phyloP scores from a whole-genome alignment of 2,888 invertebrate genomes.

The Cheilosia soror region DNA sequence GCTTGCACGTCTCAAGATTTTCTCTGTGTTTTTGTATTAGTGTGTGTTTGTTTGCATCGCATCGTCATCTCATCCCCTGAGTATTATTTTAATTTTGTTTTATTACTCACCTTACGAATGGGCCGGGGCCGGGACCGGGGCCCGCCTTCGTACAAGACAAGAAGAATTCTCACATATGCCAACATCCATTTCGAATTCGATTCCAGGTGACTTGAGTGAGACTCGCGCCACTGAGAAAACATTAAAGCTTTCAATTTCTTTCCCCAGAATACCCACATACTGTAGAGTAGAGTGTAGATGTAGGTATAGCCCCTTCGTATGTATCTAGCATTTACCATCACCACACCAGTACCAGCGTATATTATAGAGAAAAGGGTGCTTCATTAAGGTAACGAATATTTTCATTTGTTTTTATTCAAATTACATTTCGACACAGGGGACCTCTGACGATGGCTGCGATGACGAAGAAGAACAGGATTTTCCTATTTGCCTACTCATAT shows the following conservation, averaged over 20 bases:
- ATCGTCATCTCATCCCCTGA: conserved; percentile 62
- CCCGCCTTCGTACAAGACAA: conserved; percentile 10
- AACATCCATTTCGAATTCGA: conserved; percentile 73
- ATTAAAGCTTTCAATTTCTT: conserved; percentile 73
- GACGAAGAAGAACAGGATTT: conserved; percentile 71
- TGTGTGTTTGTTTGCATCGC: conserved; percentile 41
- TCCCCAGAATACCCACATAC: conserved; percentile 10
- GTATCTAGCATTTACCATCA: no score
- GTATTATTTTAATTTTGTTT: conserved; percentile 77
- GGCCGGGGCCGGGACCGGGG: not conserved
- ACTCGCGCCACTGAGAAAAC: conserved; percentile 70
- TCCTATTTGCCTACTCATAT: conserved; percentile 74
- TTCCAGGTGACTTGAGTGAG: conserved; percentile 75
- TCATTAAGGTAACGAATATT: conserved; percentile 75
- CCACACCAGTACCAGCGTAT: conserved; percentile 13
- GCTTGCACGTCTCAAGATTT: conserved; percentile 70
- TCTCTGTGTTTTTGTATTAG: not conserved
- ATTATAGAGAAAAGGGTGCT: conserved; percentile 67
- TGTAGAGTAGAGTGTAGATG: no score
- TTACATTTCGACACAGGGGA: conserved; percentile 75
- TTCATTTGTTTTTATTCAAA: conserved; percentile 75
- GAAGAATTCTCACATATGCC: conserved; percentile 63
- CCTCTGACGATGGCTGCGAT: conserved; percentile 59
- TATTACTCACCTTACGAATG: conserved; percentile 73
- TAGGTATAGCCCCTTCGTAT: not conserved